Evolutionary conservation across 2,797 vertebrate species (phyloP), one percentile per base, ranked within the genome.

Genomic region (Florisuga fusca): DNA sequence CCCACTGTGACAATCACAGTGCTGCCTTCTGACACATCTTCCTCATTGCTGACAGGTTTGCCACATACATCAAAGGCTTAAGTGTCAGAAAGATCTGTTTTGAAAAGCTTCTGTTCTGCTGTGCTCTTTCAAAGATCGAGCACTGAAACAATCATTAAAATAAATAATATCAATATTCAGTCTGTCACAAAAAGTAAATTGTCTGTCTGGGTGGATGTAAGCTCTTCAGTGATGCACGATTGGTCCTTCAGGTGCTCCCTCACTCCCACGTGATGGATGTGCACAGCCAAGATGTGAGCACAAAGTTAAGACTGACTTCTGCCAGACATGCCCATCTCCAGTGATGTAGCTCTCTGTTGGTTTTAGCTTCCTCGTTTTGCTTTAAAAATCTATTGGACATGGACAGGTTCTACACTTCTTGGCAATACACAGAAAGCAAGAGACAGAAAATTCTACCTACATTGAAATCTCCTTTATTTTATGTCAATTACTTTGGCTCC

Each of bases 121-220:
- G 91, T 86, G n/a, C 27, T 87, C 1, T 88, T 77, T 94, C 78
- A 61, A 63, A 94, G 80, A 82, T 63, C 77, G 77, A 84, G 75
- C 74, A 90, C 67, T 68, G 77, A 89, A 95, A 93, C 84, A 85
- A 81, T 78, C 50, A 75, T 89, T 89, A 87, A 94, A 94, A 95
- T 85, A 89, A 89, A 87, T 83, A 85, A 76, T 89, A 78, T 59
- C 92, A 86, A 73, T 93, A 93, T 85, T 90, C 78, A 74, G 12
- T 75, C 93, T 96, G 86, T 84, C 85, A 93, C 90, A 95, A 95
- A 94, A 98, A 97, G 92, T 93, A 97, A 94, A 86, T 63, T 29
- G 53, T 38, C 51, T 31, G 17, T 31, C 85, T 13, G 54, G 33
- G 61, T 61, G 58, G 38, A 75, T 27, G 33, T 64, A 73, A 92